Base-by-base conservation (phyloP, 2,888 invertebrate species). In the Cantharis rustica region DNA sequence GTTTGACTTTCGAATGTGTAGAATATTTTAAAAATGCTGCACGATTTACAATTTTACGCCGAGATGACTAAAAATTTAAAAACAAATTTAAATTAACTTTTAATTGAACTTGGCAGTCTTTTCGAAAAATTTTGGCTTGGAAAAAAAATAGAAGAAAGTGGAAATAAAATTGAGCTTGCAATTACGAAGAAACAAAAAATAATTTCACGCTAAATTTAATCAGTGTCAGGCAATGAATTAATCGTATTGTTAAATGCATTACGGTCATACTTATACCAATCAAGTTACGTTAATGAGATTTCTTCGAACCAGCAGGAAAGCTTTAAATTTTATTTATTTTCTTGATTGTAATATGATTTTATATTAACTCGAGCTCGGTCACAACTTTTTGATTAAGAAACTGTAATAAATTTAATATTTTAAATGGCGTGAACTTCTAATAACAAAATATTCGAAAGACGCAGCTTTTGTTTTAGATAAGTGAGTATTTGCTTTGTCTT, bases 181-280 rank as follows among this genome's bases (percentile, higher is more conserved):
- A 71, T 71, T 71, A 71, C 23, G 71, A 62, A 7, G 71, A 71
- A 69, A 71, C 71, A 71, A 72, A 66, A 72, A 72, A 72, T 72
- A 72, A 72, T 72, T 72, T 72, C 72, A 72, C 72, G 72, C 66
- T 64, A 66, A 31, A 72, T 72, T 72, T 72, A 63, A 72, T 66
- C 64, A 66, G 66, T 66, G 63, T 63, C 47, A 31, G 27, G 72
- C 27, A 72, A 72, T 66, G 47, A 72, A 72, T 72, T 72, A 72
- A 72, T 72, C 64, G 66, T 71, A 72, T 72, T 72, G 72, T 66
- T 72, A 66, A 64, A 72, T 15, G 72, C 64, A 63, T 47, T 66
- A 31, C 26, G 61, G 31, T 26, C 64, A 72, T 72, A 66, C 66
- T 47, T 47, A 23, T 72, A 27, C 47, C 66, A 72, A 72, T 64